A percentile compares a stretch with the other conserved stretches of the same genome.
Conservation (phyloP, 2,113 vertebrate genomes). For the Callospermophilus lateralis region DNA sequence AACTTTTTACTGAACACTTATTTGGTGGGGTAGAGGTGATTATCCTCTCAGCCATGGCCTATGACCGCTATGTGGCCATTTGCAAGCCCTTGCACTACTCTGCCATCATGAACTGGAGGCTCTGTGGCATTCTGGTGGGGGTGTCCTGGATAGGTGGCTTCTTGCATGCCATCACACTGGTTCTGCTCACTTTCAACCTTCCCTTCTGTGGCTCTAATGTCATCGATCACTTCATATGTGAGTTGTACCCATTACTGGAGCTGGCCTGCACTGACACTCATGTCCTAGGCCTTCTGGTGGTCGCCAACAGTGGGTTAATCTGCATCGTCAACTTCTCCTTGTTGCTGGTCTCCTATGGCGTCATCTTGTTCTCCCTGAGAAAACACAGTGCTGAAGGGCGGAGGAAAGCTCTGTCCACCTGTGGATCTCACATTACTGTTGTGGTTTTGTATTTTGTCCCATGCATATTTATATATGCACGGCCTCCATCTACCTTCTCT, state of each 20-base stretch:
- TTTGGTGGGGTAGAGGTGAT: too few species aligned
- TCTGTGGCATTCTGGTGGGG: constrained; percentile 54
- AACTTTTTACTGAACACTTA: too few species aligned
- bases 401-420: too few species aligned
- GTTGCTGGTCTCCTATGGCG: constrained; percentile 57
- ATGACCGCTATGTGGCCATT: constrained; percentile 70
- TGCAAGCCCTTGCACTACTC: constrained; percentile 77
- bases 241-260: constrained; percentile 66
- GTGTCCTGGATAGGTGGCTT: constrained; percentile 65
- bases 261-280: constrained; percentile 59
- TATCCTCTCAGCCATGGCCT: constrained; percentile 67
- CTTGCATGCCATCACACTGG: constrained; percentile 48
- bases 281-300: background rate
- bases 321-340: constrained; percentile 52
- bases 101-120: constrained; percentile 63
- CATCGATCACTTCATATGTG: constrained; percentile 75
- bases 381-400: background rate
- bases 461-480: background rate
- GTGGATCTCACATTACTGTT: too few species aligned
- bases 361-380: constrained; percentile 62
- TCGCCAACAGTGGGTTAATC: constrained; percentile 66
- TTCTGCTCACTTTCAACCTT: constrained; percentile 56
- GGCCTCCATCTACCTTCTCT: background rate
- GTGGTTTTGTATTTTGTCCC: too few species aligned
- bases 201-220: constrained; percentile 78